A percentile compares a stretch with the other conserved stretches of the same genome.
Conservation (phyloP, 2,888 invertebrate genomes). For the Timandra comae region DNA sequence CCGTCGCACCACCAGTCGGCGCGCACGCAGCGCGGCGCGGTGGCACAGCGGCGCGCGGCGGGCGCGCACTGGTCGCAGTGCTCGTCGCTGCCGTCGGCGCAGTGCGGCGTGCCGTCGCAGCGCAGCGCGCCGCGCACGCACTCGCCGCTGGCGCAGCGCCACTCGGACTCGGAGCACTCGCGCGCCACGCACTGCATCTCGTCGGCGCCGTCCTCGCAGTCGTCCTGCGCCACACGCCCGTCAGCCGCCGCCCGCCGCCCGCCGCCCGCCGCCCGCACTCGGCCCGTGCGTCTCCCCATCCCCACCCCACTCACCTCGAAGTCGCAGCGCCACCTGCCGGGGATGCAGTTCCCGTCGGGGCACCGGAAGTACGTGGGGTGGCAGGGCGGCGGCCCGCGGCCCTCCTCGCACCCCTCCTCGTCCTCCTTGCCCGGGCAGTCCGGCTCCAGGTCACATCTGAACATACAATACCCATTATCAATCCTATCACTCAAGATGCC, state of each 20-base stretch:
- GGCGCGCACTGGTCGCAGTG: constrained; percentile 38
- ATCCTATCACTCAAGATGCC: too few species aligned
- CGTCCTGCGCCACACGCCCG: too few species aligned
- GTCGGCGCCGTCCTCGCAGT: constrained; percentile 88
- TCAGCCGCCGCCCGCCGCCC: background rate
- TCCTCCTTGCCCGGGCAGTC: constrained; percentile 61
- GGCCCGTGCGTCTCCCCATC: background rate
- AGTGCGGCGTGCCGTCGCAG: constrained; percentile 59
- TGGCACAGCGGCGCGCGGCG: constrained; percentile 33
- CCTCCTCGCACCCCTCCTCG: constrained; percentile 31
- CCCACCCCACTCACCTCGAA: too few species aligned
- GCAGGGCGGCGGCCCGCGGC: constrained; percentile 75
- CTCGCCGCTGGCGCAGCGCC: constrained; percentile 74
- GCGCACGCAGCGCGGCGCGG: constrained; percentile 6
- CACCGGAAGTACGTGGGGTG: constrained; percentile 89
- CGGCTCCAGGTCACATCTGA: constrained; percentile 18
- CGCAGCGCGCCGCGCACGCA: constrained; percentile 77
- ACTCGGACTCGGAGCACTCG: constrained; percentile 85
- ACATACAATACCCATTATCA: too few species aligned
- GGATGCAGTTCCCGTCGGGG: constrained; percentile 81
- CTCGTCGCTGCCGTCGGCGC: constrained; percentile 77
- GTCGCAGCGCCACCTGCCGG: constrained; percentile 86
- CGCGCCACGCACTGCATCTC: constrained; percentile 82
- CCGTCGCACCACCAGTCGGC: constrained; percentile 32
- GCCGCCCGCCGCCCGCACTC: background rate